Conservation (phyloP, 2,888 invertebrate species). For the Drosophila tripunctata region DNA sequence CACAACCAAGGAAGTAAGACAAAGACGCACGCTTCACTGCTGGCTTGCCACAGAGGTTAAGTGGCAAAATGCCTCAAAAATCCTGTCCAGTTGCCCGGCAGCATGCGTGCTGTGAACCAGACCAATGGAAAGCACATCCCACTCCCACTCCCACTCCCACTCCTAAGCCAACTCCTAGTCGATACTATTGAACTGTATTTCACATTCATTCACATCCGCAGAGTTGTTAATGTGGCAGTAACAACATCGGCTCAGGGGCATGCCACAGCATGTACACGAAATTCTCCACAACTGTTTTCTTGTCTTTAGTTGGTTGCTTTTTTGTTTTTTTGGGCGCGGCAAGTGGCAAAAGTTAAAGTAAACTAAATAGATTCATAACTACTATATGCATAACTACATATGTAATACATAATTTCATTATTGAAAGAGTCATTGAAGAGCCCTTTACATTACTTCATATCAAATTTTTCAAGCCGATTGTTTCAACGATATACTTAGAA, state of each 20-base stretch:
- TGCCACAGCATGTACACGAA: conserved; percentile 17
- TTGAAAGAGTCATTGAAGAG: neutral
- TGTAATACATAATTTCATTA: neutral
- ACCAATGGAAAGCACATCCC: neutral
- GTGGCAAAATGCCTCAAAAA: conserved; percentile 39
- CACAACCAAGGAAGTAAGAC: conserved; percentile 4
- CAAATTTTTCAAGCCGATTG: no score
- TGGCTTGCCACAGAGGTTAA: conserved; percentile 52
- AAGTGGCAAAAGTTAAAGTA: conserved; percentile 21
- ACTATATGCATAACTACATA: neutral
- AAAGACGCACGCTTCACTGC: conserved; percentile 27
- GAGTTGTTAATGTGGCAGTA: conserved; percentile 59
- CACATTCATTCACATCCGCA: conserved; percentile 39
- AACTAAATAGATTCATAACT: neutral
- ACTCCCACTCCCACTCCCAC: neutral
- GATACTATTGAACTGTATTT: neutral
- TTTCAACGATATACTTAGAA: no score
- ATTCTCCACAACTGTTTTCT: conserved; percentile 14
- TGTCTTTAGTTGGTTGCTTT: no score
- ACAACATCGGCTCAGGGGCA: conserved; percentile 21
- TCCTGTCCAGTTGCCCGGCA: conserved; percentile 29
- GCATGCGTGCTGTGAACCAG: conserved; percentile 48
- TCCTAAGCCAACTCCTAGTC: neutral
- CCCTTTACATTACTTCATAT: no score
- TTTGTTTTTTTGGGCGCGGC: conserved; percentile 13